Evolutionary conservation across 2,888 invertebrate genomes (phyloP), one percentile per base, ranked within the genome.

Genomic region (Drosophila picticornis): DNA sequence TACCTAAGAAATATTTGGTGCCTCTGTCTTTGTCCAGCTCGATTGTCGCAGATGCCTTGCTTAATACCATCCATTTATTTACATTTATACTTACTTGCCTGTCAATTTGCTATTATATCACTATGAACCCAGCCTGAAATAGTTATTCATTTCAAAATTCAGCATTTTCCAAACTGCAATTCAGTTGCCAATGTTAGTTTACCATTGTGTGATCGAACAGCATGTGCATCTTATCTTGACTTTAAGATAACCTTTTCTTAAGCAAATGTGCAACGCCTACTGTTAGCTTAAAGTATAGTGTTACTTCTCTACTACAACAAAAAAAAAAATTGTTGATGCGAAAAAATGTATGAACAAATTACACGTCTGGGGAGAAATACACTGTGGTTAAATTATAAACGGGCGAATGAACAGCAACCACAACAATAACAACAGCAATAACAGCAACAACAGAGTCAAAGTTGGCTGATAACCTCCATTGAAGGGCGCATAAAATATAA

Each of bases 301-400:
- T 77, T 86, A 77, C 86, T 81, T 67, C 75, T 72, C 67, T 53
- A 69, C 69, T 69, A 51, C 25, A 50, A 56, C 34, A 69, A 68
- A 38, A 51, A 61, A 19, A 13, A 51, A 27, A 11, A n/a, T n/a
- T 11, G 48, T 32, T 40, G 36, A 43, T 27, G 34, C 10, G 27
- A 38, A n/a, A 53, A 50, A 56, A 59, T 57, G 32, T 46, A 60
- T 29, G 61, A 63, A 71, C 74, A 83, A 84, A 83, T 86, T 77
- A 81, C 70, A 83, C 74, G 72, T 60, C 83, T 81, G 52, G 68
- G 52, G 52, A 72, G 60, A 74, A 59, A 36, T 53, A 68, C 79
- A 59, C 74, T 88, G 87, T 74, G 89, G 84, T 88, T 86, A 79
- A 73, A 85, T 85, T 88, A 85, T 85, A 75, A 85, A 86, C 84